These are phyloP conservation scores for Tetheella fluctuosa DNA, from an alignment of 2,888 invertebrate genomes.

Conservation along the genomic window DNA sequence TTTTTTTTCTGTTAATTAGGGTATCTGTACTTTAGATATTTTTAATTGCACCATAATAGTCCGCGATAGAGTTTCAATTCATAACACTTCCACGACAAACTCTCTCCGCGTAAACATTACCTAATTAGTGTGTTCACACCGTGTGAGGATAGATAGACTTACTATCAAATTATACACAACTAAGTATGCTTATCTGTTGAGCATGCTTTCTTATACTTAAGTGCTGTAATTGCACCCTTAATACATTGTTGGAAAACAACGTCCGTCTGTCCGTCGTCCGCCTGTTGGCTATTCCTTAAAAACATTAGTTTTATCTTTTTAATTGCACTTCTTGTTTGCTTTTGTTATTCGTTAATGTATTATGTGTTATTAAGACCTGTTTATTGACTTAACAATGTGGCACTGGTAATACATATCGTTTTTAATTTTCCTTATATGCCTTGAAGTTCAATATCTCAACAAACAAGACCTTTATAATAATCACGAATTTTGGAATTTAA, in stretches of 20 bases:
- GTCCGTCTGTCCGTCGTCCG: not conserved
- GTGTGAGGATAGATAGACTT: constrained; percentile 44
- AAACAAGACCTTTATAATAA: not conserved
- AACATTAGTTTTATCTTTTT: not conserved
- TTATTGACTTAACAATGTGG: too few species aligned
- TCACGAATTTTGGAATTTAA: not conserved
- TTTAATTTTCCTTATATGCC: not conserved
- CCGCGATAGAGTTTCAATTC: not conserved
- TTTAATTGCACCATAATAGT: not conserved
- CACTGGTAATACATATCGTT: too few species aligned
- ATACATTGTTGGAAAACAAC: constrained; percentile 4
- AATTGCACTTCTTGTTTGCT: not conserved
- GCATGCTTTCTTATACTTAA: constrained; percentile 26
- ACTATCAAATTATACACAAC: constrained; percentile 16
- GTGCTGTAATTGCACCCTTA: constrained; percentile 1
- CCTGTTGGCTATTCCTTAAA: not conserved
- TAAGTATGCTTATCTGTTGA: constrained; percentile 27
- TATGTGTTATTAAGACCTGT: too few species aligned
- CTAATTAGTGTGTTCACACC: constrained; percentile 37
- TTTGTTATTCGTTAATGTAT: too few species aligned
- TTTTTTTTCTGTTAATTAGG: too few species aligned
- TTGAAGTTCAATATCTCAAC: not conserved
- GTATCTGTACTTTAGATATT: too few species aligned
- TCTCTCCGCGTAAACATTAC: constrained; percentile 19
- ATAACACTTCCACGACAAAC: not conserved